Evolutionary conservation across 1,140 invertebrate genomes (phyloP).

Genomic region (Chrysomallon squamiferum): DNA sequence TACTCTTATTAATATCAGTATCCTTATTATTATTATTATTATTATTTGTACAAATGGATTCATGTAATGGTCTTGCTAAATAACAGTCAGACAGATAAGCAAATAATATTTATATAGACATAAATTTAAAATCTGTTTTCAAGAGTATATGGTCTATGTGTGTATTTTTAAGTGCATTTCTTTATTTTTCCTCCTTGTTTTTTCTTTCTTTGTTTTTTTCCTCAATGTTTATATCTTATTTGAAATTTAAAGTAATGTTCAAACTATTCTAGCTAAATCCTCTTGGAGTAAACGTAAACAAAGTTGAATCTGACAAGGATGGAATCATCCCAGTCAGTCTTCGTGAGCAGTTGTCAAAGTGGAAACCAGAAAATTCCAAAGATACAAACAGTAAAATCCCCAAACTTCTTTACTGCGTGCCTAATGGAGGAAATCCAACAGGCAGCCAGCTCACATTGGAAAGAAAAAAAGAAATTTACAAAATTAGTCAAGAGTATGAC

Average conservation of each 20-base stretch:
- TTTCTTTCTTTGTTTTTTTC: not conserved
- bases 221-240: too few species aligned
- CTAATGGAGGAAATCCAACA: constrained; percentile 75
- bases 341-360: constrained; percentile 45
- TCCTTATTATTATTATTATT: too few species aligned
- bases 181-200: too few species aligned
- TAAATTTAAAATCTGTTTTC: too few species aligned
- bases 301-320: constrained; percentile 51
- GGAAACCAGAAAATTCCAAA: constrained; percentile 46
- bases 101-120: too few species aligned
- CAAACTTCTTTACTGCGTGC: constrained; percentile 70
- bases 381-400: constrained; percentile 51
- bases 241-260: too few species aligned
- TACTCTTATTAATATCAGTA: too few species aligned
- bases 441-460: constrained; percentile 73
- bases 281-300: constrained; percentile 44
- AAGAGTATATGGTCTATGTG: too few species aligned
- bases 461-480: constrained; percentile 75
- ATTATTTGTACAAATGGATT: too few species aligned
- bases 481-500: constrained; percentile 76
- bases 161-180: too few species aligned
- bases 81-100: too few species aligned
- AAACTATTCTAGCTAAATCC: constrained; percentile 53
- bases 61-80: too few species aligned
- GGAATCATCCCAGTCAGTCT: constrained; percentile 59